Base-by-base conservation (phyloP, 1,140 invertebrate species). In the Batillaria attramentaria region DNA sequence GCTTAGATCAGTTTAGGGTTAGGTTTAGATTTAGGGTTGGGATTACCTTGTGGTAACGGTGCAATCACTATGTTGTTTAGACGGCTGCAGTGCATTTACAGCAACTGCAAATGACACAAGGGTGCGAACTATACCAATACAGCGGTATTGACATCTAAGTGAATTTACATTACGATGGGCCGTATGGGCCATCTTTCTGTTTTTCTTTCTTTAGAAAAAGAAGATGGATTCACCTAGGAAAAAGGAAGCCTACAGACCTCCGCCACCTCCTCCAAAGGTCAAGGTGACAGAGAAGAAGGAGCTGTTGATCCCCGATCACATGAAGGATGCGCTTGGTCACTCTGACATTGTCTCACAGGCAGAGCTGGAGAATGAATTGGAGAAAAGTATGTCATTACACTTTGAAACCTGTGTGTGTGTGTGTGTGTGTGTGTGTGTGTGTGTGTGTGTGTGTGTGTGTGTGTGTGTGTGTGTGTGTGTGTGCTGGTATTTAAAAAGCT, bases 321-420 rank as follows among this genome's bases (percentile, higher is more conserved):
- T 88, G 46, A 62, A 77, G 18, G 87, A 87, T 46, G 85, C 83
- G 33, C 37, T 86, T 4, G 70, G 69, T 2, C 77, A 84, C 37
- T 65, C 75, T 72, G 68, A 70, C 10, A 54, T 31, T n/a, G 41
- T 81, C 20, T 83, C 86, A 18, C 76, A 80, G 37, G 72, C 80
- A 42, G 83, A 83, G 18, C 77, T 88, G 60, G 86, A 88, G 35
- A 74, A 86, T 77, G 84, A 87, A 57, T 79, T 86, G n/a, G 73
- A 72, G 39, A 81, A 82, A 84, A 86, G 87, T 88, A 84, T 77
- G 83, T 79, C 3, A 10, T 28, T 72, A n/a, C 43, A 54, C 5
- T 8, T 57, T 60, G 31, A 37, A 68, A 31, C 18, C 2, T 68
- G 31, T 18, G 33, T 28, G n/a, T n/a, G n/a, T 28, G 35, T 31